Percentiles rank a stretch among this genome's conserved stretches.
Evolutionary conservation across 1,140 invertebrate species (phyloP).

Genomic region (Zeugodacus cucurbitae): DNA sequence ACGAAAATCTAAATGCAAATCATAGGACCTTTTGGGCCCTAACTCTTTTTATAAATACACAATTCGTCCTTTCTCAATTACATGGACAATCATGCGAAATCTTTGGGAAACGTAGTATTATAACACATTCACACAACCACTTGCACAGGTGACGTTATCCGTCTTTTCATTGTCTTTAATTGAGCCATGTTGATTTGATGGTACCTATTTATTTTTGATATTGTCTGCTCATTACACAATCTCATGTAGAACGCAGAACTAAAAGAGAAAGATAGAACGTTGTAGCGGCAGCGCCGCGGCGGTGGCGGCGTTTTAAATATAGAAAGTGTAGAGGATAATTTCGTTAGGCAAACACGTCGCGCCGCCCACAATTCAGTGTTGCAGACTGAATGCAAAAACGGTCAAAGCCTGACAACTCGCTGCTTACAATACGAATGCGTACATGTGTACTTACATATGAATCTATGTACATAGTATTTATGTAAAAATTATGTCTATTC

Average conservation of each 20-base stretch:
- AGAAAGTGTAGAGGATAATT: neutral
- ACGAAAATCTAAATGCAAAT: too few species aligned
- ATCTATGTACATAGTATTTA: neutral
- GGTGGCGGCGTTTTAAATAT: neutral
- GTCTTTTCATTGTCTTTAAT: neutral
- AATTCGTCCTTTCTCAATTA: too few species aligned
- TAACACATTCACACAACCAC: neutral
- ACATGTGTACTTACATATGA: neutral
- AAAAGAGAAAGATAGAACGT: neutral
- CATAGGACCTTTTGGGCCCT: too few species aligned
- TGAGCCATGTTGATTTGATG: neutral
- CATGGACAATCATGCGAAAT: too few species aligned
- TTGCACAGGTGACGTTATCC: neutral
- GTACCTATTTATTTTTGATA: neutral
- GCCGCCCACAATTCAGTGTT: conserved; percentile 9
- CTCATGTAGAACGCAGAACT: neutral
- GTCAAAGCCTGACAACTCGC: neutral
- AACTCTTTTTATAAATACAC: too few species aligned
- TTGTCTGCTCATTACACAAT: neutral
- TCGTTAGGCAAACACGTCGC: neutral
- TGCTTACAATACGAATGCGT: neutral
- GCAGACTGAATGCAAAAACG: conserved; percentile 22
- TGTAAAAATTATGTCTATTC: neutral
- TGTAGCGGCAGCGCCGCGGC: neutral
- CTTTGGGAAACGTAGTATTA: neutral